Percentiles rank a stretch among this genome's conserved stretches.
Conservation (phyloP, 2,113 vertebrate genomes). For the Xiphophorus maculatus region DNA sequence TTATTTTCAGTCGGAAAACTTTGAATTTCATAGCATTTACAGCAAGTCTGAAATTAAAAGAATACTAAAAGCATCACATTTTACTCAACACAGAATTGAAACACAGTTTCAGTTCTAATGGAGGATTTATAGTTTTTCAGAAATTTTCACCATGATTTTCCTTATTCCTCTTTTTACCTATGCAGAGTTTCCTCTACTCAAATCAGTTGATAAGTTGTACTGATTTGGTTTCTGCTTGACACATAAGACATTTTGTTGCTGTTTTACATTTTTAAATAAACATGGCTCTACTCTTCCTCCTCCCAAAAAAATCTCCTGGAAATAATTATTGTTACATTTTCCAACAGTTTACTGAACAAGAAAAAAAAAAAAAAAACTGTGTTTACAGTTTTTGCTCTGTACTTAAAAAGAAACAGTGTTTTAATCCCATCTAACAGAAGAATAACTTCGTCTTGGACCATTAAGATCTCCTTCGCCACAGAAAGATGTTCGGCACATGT, state of each 20-base stretch:
- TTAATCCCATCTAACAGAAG: constrained; percentile 12
- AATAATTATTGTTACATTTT: constrained; percentile 7
- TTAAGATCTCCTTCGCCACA: constrained; percentile 19
- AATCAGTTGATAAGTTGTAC: constrained; percentile 19
- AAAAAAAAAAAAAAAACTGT: constrained; percentile 4
- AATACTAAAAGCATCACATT: not conserved
- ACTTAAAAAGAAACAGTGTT: not conserved
- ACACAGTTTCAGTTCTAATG: not conserved
- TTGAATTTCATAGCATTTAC: not conserved
- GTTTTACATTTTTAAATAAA: constrained; percentile 4
- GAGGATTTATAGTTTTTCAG: not conserved
- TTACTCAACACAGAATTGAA: not conserved
- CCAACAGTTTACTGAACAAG: constrained; percentile 29
- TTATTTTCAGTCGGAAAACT: not conserved
- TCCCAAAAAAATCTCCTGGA: not conserved
- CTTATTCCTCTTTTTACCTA: not conserved
- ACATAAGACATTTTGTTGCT: constrained; percentile 26
- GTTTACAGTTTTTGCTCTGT: constrained; percentile 4
- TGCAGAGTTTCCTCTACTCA: constrained; percentile 8
- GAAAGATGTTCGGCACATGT: constrained; percentile 29
- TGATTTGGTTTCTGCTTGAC: constrained; percentile 25
- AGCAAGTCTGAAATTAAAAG: not conserved
- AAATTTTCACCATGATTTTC: not conserved
- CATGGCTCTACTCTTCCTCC: not conserved
- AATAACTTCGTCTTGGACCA: not conserved